These are phyloP conservation scores for Potamilus streckersoni DNA, from an alignment of 1,140 invertebrate genomes.

Conservation along the genomic window DNA sequence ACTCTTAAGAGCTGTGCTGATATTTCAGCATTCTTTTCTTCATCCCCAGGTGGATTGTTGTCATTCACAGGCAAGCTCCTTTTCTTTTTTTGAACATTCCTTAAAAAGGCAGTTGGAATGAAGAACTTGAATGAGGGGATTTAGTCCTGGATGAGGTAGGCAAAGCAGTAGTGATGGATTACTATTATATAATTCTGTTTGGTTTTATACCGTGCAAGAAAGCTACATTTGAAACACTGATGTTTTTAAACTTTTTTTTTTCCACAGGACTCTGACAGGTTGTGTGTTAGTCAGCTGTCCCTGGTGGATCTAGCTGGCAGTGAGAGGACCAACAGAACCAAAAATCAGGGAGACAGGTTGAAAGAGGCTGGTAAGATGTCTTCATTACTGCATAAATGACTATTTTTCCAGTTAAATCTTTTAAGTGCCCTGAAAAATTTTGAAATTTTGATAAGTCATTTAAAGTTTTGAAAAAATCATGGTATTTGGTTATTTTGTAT, in stretches of 20 bases:
- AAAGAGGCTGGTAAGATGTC: constrained; percentile 73
- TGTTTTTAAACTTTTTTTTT: neutral
- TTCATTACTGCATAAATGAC: neutral
- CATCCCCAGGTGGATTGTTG: too few relatives aligned
- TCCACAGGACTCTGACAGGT: constrained; percentile 56
- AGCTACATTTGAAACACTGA: neutral
- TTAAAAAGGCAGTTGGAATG: too few relatives aligned
- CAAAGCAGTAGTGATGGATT: neutral
- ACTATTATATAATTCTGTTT: neutral
- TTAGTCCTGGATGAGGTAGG: too few relatives aligned
- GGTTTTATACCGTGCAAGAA: neutral
- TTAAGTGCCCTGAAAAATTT: too few relatives aligned
- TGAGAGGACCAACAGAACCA: constrained; percentile 88
- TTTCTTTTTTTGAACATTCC: too few relatives aligned
- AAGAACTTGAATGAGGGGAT: too few relatives aligned
- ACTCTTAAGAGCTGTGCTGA: too few relatives aligned
- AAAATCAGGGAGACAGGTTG: constrained; percentile 82
- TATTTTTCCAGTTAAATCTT: neutral
- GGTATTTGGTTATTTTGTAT: too few relatives aligned
- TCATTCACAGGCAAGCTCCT: too few relatives aligned
- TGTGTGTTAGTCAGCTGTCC: constrained; percentile 79
- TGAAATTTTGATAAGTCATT: too few relatives aligned
- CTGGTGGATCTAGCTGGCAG: constrained; percentile 96
- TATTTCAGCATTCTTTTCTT: too few relatives aligned
- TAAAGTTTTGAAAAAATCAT: too few relatives aligned